Base-by-base conservation (phyloP, 2,797 vertebrate genomes). In the Steatocranus sp. region DNA sequence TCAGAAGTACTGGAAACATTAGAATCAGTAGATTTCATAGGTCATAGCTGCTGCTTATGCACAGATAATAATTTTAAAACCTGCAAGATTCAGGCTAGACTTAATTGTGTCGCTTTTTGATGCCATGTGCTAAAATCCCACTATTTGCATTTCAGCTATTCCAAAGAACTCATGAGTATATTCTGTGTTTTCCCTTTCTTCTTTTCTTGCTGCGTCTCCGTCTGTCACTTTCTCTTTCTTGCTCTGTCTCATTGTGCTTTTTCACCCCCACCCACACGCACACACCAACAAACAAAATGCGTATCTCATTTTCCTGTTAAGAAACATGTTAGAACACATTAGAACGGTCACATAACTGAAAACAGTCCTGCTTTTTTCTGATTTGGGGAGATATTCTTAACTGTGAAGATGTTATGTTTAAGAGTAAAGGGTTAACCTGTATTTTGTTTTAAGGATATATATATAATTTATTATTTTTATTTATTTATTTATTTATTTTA, bases 161-260 rank as follows among this genome's bases (percentile, higher is more conserved):
- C 20, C 27, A 73, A 27, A 79, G 61, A 5, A 46, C 50, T 56
- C 66, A 36, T 48, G 8, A 63, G 18, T 58, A 23, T 20, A 30
- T 17, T 82, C 43, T 81, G 83, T 86, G 32, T 83, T 88, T 88
- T 82, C 70, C 53, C 80, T 73, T 48, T 50, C 34, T 34, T 17
- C 51, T 81, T 75, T 32, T 80, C 82, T 61, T 49, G 46, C 8
- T 46, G 43, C 27, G 41, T 70, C 63, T 38, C 61, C 3, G 9
- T 27, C 2, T 79, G 41, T 78, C 78, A 80, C 73, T 82, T 78
- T 85, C 51, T 63, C 66, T 76, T 76, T 85, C 63, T 27, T 14
- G 2, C 5, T 75, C 36, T 81, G 41, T 54, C 34, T 85, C 56
- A 25, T 41, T 73, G 3, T 68, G 30, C 43, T 63, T 82, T 36